Evolutionary conservation across 2,888 invertebrate genomes (phyloP), one percentile per base, ranked within the genome.

Genomic region (Melikaiella ostensackeni): DNA sequence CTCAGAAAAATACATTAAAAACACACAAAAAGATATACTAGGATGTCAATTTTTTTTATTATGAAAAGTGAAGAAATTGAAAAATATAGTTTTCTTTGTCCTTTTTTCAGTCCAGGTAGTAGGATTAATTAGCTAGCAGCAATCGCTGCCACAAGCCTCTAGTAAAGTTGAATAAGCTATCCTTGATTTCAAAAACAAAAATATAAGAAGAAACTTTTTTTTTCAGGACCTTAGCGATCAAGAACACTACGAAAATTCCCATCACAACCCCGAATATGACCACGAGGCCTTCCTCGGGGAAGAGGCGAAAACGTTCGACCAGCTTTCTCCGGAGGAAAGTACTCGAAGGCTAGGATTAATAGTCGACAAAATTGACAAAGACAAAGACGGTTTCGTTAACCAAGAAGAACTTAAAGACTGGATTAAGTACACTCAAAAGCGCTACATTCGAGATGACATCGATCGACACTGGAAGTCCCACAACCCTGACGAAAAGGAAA

Each of bases 211-310:
- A 46, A 46, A 46, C 6, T 46, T 9, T 21, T 57, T 75, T 77
- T 79, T 85, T 82, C 93, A 96, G 88, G 94, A 95, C 85, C 92
- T 97, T 7, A 96, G 96, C 81, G 95, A 96, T 82, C 94, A 95
- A 75, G 95, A 96, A 82, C 98, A 98, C 89, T 97, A 94, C 86
- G 93, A 94, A 82, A 95, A 96, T 83, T 96, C 95, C 35, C 94
- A 96, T 80, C 98, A 98, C 87, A 97, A 99, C 91, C 93, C 95
- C 74, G 97, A 98, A 83, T 99, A 97, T 90, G 99, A 99, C 89
- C 99, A 99, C 89, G 99, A 99, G 90, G 98, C 98, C 0, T 99
- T 99, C 91, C 93, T 99, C 16, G 99, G 99, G 0, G 97, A 98
- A 89, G 97, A 98, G 83, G 97, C 99, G 0, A 97, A 97, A 89